Evolutionary conservation across 2,113 vertebrate species (phyloP).

Genomic region (Herpailurus yagouaroundi): DNA sequence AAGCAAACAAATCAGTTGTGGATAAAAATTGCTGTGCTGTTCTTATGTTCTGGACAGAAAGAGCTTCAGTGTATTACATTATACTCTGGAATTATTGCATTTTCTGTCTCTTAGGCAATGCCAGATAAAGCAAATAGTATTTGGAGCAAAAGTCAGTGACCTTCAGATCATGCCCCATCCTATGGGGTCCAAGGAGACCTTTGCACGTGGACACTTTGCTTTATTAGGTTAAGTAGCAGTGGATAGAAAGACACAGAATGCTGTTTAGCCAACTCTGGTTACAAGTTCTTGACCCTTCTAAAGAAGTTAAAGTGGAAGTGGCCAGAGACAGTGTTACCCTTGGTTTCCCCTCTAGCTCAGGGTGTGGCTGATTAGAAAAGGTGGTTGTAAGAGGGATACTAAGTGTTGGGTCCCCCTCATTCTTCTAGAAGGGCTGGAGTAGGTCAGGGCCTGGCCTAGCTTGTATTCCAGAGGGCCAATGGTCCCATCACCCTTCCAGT

Average conservation of each 20-base stretch:
- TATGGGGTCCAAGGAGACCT: not conserved
- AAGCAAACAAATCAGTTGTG: conserved; percentile 53
- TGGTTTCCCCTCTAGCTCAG: not conserved
- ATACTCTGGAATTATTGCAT: not conserved
- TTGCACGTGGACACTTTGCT: not conserved
- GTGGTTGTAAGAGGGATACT: not conserved
- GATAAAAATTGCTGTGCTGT: conserved; percentile 38
- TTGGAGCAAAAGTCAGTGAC: not conserved
- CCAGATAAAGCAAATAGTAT: not conserved
- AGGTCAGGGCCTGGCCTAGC: not conserved
- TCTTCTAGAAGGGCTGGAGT: not conserved
- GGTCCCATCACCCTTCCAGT: not conserved
- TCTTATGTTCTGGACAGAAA: conserved; percentile 24
- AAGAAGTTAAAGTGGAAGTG: not conserved
- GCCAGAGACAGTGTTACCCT: not conserved
- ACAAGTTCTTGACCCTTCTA: not conserved
- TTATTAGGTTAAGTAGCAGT: not conserved
- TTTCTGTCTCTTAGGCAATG: not conserved
- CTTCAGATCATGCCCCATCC: not conserved
- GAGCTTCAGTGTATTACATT: not conserved
- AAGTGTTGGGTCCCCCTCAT: not conserved
- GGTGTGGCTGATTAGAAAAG: not conserved
- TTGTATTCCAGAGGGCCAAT: not conserved
- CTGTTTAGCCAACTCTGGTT: not conserved
- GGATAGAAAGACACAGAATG: not conserved